Evolutionary conservation across 2,113 vertebrate species (phyloP), one percentile per base, ranked within the genome.

Genomic region (Oncorhynchus nerka): DNA sequence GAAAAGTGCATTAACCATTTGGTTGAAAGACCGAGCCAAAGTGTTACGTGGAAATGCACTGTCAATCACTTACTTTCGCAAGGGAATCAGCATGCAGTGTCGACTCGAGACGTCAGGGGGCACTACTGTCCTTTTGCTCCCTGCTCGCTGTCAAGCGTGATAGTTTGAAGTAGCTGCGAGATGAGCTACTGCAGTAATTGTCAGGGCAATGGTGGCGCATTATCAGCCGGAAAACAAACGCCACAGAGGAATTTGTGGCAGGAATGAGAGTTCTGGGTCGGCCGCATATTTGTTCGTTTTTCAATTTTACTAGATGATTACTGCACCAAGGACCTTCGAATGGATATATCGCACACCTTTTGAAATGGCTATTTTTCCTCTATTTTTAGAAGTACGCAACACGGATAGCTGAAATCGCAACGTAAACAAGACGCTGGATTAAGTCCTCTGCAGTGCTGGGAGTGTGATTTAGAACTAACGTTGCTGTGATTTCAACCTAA

Each of bases 121-220:
- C 39, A 11, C 39, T 11, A 11, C 39, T 45, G 39, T 45, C 39
- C 2, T 45, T 45, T 45, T 11, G 39, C 9, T 11, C 39, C 39
- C 39, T 45, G 39, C 9, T 45, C 39, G 9, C 39, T 45, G 39
- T 45, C 39, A 45, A 45, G 39, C 9, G 2, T 9, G 39, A 45
- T 45, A 45, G 39, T 45, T 45, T 45, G 39, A 45, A 45, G 9
- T 45, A 45, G 39, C 39, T 11, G 11, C 39, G 9, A 45, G 2
- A 45, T 45, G 39, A 45, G 39, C 9, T 11, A 9, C 39, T 45
- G 39, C 39, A 45, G 39, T 12, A 45, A 11, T 45, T 84, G 79
- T 83, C 70, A 78, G 73, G 76, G 66, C 77, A 80, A 86, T 45
- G 39, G 39, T 83, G 83, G 79, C 83, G 85, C 75, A 61, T 78